Evolutionary conservation across 2,888 invertebrate genomes (phyloP).

Genomic region (Hemistola chrysoprasaria): DNA sequence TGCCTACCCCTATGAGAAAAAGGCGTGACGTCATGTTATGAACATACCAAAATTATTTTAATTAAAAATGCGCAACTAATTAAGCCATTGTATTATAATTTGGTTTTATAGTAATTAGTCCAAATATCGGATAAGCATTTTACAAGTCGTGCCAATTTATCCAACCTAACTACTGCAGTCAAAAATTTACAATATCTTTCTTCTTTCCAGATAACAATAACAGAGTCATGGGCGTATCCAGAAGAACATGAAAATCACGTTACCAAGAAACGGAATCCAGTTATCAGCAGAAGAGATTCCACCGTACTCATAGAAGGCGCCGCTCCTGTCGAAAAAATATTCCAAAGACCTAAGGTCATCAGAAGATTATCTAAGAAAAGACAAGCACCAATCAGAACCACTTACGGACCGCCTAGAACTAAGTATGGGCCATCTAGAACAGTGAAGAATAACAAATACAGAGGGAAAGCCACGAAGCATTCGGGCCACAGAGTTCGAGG

Average conservation of each 20-base stretch:
- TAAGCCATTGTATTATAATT: no score
- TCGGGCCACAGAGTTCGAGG: constrained; percentile 39
- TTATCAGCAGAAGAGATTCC: constrained; percentile 51
- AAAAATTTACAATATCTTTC: constrained; percentile 3
- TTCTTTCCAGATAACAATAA: constrained; percentile 61
- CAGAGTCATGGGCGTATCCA: constrained; percentile 42
- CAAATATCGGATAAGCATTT: no score
- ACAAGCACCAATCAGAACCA: constrained; percentile 41
- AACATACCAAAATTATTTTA: no score
- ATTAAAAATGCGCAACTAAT: no score
- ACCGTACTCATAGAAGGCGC: constrained; percentile 49
- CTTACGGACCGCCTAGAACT: constrained; percentile 45
- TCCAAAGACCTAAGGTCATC: constrained; percentile 52
- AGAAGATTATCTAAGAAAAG: constrained; percentile 43
- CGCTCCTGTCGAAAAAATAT: constrained; percentile 43
- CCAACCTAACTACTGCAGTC: no score
- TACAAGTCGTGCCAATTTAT: no score
- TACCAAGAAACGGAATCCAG: constrained; percentile 27
- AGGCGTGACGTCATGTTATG: no score
- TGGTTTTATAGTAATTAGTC: no score
- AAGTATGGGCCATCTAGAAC: constrained; percentile 44
- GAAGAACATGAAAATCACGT: constrained; percentile 34
- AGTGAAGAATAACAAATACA: constrained; percentile 47
- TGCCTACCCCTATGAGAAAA: no score
- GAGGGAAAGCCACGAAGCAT: constrained; percentile 37